Evolutionary conservation across 2,113 vertebrate genomes (phyloP).

Genomic region (Ammodytes dubius): DNA sequence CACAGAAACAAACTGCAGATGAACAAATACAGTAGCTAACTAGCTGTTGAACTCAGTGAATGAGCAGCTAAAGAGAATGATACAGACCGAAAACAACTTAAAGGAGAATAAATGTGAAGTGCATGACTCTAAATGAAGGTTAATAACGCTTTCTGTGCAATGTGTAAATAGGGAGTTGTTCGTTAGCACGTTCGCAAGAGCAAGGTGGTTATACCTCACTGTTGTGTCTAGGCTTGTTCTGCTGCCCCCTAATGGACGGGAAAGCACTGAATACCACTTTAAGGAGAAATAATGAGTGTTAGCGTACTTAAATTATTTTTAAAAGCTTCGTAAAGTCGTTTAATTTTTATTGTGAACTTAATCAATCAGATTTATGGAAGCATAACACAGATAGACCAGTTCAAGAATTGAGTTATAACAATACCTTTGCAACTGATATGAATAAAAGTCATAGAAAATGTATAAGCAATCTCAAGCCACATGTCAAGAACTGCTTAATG

Average conservation of each 20-base stretch:
- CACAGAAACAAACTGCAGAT: not conserved
- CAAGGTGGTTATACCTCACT: not conserved
- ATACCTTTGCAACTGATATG: conserved; percentile 11
- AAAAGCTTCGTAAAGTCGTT: not conserved
- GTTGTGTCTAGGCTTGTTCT: conserved; percentile 6
- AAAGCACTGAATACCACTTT: not conserved
- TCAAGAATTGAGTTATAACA: conserved; percentile 10
- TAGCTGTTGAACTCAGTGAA: not conserved
- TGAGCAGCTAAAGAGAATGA: not conserved
- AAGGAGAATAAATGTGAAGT: too few species aligned
- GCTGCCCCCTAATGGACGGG: not conserved
- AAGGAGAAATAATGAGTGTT: not conserved
- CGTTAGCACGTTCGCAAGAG: not conserved
- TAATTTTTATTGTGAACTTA: not conserved
- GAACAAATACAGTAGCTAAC: not conserved
- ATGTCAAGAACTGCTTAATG: conserved; percentile 31
- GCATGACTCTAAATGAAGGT: not conserved
- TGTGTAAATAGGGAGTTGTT: not conserved
- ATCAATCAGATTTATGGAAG: conserved; percentile 12
- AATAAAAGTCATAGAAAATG: conserved; percentile 20
- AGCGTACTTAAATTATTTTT: not conserved
- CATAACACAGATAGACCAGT: conserved; percentile 8
- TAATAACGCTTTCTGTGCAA: not conserved
- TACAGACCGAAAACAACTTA: not conserved
- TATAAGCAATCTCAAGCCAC: conserved; percentile 41